Evolutionary conservation across 2,113 vertebrate genomes (phyloP).

Genomic region (Synchiropus splendidus): DNA sequence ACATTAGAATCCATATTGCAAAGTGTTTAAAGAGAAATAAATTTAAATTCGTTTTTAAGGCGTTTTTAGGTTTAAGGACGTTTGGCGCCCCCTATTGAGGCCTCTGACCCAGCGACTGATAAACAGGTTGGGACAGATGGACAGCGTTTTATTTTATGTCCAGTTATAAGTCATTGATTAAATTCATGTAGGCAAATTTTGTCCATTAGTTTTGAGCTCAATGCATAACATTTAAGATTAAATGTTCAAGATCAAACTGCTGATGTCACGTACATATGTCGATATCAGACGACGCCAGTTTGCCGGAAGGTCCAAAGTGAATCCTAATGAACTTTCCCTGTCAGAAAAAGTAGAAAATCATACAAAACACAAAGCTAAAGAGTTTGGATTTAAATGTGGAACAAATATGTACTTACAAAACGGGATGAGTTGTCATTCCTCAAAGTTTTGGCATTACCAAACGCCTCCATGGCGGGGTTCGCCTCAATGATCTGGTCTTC

Average conservation of each 20-base stretch:
- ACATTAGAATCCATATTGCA: too few species aligned
- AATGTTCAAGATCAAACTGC: background rate
- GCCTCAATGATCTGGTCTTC: conserved; percentile 96
- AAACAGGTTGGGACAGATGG: background rate
- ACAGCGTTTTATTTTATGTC: background rate
- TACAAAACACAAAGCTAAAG: background rate
- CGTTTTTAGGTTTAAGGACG: background rate
- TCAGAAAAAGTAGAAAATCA: background rate
- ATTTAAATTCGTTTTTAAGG: too few species aligned
- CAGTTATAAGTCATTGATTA: background rate
- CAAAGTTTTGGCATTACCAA: conserved; percentile 90
- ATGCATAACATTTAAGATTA: background rate
- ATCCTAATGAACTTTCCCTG: conserved; percentile 95
- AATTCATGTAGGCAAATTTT: background rate
- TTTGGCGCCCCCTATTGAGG: background rate
- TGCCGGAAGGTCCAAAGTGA: conserved; percentile 87
- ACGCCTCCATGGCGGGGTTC: conserved; percentile 92
- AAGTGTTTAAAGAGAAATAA: too few species aligned
- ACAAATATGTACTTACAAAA: conserved; percentile 73
- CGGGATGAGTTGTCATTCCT: conserved; percentile 92
- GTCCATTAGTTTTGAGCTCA: too few species aligned
- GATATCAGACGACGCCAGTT: conserved; percentile 83
- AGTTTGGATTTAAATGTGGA: too few species aligned
- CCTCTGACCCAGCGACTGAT: background rate
- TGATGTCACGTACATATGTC: conserved; percentile 87